Conservation (phyloP, 2,888 invertebrate species). For the Margaritifera margaritifera region DNA sequence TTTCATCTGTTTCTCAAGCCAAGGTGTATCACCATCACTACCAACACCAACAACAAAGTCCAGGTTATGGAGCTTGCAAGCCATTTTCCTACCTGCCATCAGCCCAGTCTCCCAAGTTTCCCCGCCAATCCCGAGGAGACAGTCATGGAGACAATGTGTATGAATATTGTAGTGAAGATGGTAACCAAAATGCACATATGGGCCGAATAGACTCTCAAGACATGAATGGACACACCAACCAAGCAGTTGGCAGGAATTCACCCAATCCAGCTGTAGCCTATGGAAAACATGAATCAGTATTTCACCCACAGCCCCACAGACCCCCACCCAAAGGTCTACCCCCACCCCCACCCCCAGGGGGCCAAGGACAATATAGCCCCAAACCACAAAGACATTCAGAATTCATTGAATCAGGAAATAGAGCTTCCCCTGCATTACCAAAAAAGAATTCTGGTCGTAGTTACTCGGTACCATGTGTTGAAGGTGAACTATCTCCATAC, state of each 20-base stretch:
- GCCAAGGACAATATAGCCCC: slow-evolving; percentile 23
- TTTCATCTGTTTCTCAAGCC: slow-evolving; percentile 7
- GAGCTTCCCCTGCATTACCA: slow-evolving; percentile 10
- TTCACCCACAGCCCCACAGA: slow-evolving; percentile 31
- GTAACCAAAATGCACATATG: too few species aligned
- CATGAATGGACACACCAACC: too few species aligned
- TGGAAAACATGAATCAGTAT: slow-evolving; percentile 35
- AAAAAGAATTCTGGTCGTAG: slow-evolving; percentile 31
- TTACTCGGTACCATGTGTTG: slow-evolving; percentile 29
- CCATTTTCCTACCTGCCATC: slow-evolving; percentile 46
- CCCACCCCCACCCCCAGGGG: slow-evolving; percentile 32
- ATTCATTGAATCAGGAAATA: not conserved
- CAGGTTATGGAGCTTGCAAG: slow-evolving; percentile 25
- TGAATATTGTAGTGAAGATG: too few species aligned
- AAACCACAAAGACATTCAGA: slow-evolving; percentile 32
- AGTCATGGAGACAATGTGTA: too few species aligned
- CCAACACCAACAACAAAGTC: slow-evolving; percentile 35
- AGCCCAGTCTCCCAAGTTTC: too few species aligned
- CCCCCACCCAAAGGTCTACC: slow-evolving; percentile 35
- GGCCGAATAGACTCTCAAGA: too few species aligned
- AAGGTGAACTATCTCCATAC: slow-evolving; percentile 10
- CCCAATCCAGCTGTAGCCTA: slow-evolving; percentile 33
- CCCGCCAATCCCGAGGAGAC: too few species aligned
- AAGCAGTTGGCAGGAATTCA: slow-evolving; percentile 8
- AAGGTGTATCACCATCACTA: slow-evolving; percentile 18